These are phyloP conservation scores for Actenoides hombroni DNA, from an alignment of 2,113 vertebrate genomes.

Conservation along the genomic window DNA sequence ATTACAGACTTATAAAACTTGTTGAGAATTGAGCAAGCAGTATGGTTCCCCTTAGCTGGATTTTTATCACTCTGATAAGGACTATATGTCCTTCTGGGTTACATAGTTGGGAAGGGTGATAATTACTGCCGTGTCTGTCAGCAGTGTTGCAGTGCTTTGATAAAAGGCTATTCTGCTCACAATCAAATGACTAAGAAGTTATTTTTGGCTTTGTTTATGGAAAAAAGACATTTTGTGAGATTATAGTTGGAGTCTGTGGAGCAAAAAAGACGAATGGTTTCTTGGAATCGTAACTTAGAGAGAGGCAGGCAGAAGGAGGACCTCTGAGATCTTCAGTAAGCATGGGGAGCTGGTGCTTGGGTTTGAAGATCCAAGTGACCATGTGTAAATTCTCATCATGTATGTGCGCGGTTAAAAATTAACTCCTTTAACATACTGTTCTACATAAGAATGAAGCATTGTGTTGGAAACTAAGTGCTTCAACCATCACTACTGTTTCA, in stretches of 20 bases:
- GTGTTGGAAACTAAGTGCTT: background rate
- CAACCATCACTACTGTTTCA: background rate
- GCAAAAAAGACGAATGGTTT: slow-evolving; percentile 58
- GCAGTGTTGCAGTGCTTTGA: slow-evolving; percentile 40
- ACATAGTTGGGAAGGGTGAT: background rate
- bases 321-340: background rate
- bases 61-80: background rate
- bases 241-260: slow-evolving; percentile 56
- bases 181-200: slow-evolving; percentile 69
- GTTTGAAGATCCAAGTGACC: background rate
- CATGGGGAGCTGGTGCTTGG: background rate
- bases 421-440: background rate
- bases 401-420: background rate
- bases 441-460: background rate
- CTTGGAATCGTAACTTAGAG: slow-evolving; percentile 24
- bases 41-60: background rate
- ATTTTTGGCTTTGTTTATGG: slow-evolving; percentile 76
- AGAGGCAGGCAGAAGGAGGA: slow-evolving; percentile 8
- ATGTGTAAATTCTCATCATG: background rate
- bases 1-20: background rate
- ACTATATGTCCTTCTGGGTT: slow-evolving; percentile 36
- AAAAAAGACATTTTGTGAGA: slow-evolving; percentile 64
- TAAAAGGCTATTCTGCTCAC: slow-evolving; percentile 53
- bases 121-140: slow-evolving; percentile 55
- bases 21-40: background rate